Base-by-base conservation (phyloP, 2,888 invertebrate genomes). In the Sesia apiformis region DNA sequence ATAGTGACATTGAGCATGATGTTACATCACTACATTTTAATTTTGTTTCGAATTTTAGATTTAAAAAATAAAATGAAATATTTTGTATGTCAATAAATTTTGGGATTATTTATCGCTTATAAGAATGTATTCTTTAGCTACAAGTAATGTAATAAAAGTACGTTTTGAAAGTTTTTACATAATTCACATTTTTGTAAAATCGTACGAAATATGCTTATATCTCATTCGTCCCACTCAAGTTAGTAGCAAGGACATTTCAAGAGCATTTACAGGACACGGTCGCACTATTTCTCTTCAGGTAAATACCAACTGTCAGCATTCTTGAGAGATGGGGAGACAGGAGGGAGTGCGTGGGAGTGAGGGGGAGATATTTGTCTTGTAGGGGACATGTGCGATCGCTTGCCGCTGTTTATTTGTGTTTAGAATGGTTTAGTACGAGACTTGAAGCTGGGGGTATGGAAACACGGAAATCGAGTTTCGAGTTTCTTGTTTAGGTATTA, bases 351-450 rank as follows among this genome's bases (percentile, higher is more conserved):
- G 7, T 7, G 23, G 40, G 61, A 58, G 64, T 61, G 63, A 52
- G 53, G 57, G 56, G 52, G 43, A 39, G 39, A 56, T 81, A 83
- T 83, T 83, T 83, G 82, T 83, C 83, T 83, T 80, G 74, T 63
- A 70, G 73, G 78, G 70, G 83, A 83, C 82, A 78, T 81, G 81
- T 78, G 72, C 69, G 80, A 81, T 83, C 78, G 78, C 72, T 70
- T 74, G 74, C 64, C 63, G 75, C 73, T 79, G 81, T 82, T 80
- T 82, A 76, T 82, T 81, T 80, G 80, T 69, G 70, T 70, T 71
- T 63, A 66, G 69, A 70, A 69, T 63, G 67, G 65, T 63, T 63
- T 62, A 62, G 64, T 46, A 46, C 46, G 23, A 46, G 46, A 46
- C 46, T 46, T 8, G 8, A 46, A 46, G 46, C n/a, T 4, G 46